phyloP scores from a whole-genome alignment of 2,113 vertebrate species.

The Eublepharis macularius region DNA sequence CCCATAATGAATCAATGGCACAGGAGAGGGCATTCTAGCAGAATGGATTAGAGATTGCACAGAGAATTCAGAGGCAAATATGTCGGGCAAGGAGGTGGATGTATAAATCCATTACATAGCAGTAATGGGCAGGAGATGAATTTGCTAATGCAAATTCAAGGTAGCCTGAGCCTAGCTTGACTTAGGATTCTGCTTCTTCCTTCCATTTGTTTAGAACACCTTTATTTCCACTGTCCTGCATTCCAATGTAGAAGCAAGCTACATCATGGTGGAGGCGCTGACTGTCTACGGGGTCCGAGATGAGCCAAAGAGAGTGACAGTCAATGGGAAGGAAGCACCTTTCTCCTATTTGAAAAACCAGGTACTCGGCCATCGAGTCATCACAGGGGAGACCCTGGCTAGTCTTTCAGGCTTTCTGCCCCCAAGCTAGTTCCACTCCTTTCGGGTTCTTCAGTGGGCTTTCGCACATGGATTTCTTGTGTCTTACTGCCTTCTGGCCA shows the following conservation, averaged over 20 bases:
- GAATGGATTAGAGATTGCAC: too few relatives aligned
- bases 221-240: conserved; percentile 83
- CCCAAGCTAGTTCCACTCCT: neutral
- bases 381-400: too few relatives aligned
- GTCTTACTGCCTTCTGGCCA: too few relatives aligned
- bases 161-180: neutral
- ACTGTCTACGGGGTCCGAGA: conserved; percentile 81
- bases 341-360: conserved; percentile 82
- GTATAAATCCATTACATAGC: too few relatives aligned
- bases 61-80: too few relatives aligned
- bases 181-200: neutral
- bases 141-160: neutral
- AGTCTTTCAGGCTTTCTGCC: neutral
- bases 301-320: conserved; percentile 74
- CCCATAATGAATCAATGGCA: too few relatives aligned
- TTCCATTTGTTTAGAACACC: conserved; percentile 65
- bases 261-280: conserved; percentile 73
- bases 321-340: conserved; percentile 77
- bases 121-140: neutral
- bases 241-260: conserved; percentile 68
- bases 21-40: too few relatives aligned
- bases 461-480: too few relatives aligned
- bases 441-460: too few relatives aligned
- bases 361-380: conserved; percentile 57
- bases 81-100: too few relatives aligned